Evolutionary conservation across 2,888 invertebrate genomes (phyloP), one percentile per base, ranked within the genome.

Genomic region (Tyria jacobaeae): DNA sequence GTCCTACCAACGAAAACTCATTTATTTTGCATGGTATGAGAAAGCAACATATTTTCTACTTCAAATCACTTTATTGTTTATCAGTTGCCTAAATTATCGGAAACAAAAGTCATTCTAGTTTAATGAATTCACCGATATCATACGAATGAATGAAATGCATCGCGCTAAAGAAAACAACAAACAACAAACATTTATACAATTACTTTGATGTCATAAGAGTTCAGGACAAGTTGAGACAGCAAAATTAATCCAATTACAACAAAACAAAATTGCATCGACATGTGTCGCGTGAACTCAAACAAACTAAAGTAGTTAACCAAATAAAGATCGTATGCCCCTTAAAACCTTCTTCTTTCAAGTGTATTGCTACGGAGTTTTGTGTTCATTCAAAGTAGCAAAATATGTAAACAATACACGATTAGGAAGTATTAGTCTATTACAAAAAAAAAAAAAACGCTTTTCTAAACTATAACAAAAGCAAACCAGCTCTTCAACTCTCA

Each of bases 221-320:
- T 34, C n/a, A n/a, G n/a, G 10, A 7, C 35, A 41, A 31, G 27
- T 31, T 4, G 37, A 59, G 4, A 53, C 31, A 48, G 60, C 53
- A 25, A 48, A 25, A 60, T 53, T 34, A 55, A 60, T 62, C 53
- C 54, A 61, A 53, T 62, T 72, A 65, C 35, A 14, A 37, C 17
- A 27, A 41, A 51, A 58, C 35, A 39, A 52, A 17, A 59, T 48
- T 47, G 53, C 27, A 53, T 53, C 49, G 15, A 48, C n/a, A n/a
- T n/a, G n/a, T n/a, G n/a, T n/a, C n/a, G n/a, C n/a, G n/a, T n/a
- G n/a, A n/a, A n/a, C n/a, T n/a, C n/a, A n/a, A 17, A 10, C 44
- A 44, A 12, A 21, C 9, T 21, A 5, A 12, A 21, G 4, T 3
- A 21, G n/a, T n/a, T n/a, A n/a, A n/a, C 21, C 12, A 10, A 12